Evolutionary conservation across 37 sponge, comb jelly and placozoan species (phyloP), one percentile per base, ranked within the genome.

Genomic region (Crambe crambe): DNA sequence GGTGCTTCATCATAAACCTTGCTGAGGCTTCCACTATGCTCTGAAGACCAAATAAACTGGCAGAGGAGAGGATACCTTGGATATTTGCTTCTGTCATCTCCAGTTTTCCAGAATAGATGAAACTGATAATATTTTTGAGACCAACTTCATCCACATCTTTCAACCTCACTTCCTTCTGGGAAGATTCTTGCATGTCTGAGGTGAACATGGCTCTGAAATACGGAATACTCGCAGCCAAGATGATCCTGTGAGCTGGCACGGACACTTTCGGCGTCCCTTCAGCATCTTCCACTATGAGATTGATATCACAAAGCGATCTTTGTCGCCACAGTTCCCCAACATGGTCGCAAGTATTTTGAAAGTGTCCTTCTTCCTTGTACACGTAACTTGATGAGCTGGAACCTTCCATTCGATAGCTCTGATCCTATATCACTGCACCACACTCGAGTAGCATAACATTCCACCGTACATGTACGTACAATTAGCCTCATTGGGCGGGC

Each of bases 201-300:
- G 87, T 84, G 74, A 95, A 82, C 93, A 95, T 86, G 56, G 93
- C 87, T 42, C 70, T 88, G 73, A 95, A 95, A 74, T 89, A 95
- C 8, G 96, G 96, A 5, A 89, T 40, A 32, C 25, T 58, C 6
- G 96, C 92, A 17, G 93, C 96, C 60, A 95, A 72, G 26, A 95
- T 85, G 18, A 89, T 39, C 47, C 75, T 78, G 47, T 95, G 96
- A 0, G 96, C 90, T 23, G 79, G 22, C 1, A 95, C 70, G 0
- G 85, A 81, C 17, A 78, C 39, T 30, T 29, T 79, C 0, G 80
- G 72, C n/a, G n/a, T 79, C 15, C 68, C 81, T 0, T 65, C 59
- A 0, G n/a, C 32, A 54, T 79, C 74, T 56, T 69, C 73, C 20
- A 77, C 85, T 3, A 92, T 69, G 42, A 95, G 74, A 22, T 83